Evolutionary conservation across 2,888 invertebrate genomes (phyloP).

Genomic region (Busseola fusca): DNA sequence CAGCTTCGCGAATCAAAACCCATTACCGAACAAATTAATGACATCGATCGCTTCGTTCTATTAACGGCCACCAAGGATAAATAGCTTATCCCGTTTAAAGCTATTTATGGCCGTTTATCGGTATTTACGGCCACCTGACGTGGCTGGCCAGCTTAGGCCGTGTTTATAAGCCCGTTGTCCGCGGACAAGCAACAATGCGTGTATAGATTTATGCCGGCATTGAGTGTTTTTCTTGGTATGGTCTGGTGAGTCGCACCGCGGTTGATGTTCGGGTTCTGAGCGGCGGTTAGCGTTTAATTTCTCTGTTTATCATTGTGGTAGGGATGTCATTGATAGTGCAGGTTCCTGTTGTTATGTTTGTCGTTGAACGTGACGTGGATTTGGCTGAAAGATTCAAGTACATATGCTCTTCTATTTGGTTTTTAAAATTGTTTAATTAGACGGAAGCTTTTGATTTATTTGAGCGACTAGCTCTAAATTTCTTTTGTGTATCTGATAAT

Average conservation of each 20-base stretch:
- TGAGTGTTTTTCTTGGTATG: constrained; percentile 79
- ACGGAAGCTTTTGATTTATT: neutral
- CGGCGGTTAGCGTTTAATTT: constrained; percentile 43
- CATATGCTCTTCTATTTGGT: constrained; percentile 15
- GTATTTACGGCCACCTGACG: constrained; percentile 73
- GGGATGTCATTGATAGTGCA: constrained; percentile 27
- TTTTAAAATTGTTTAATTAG: constrained; percentile 14
- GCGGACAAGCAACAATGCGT: constrained; percentile 68
- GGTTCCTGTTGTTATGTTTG: constrained; percentile 25
- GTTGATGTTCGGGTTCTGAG: constrained; percentile 18
- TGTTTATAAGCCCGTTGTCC: constrained; percentile 76
- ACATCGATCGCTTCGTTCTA: constrained; percentile 66
- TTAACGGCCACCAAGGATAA: constrained; percentile 64
- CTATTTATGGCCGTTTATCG: constrained; percentile 65
- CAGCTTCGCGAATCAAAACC: constrained; percentile 52
- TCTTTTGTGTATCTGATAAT: neutral
- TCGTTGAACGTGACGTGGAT: constrained; percentile 33
- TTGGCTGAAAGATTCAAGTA: constrained; percentile 32
- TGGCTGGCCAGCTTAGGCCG: constrained; percentile 66
- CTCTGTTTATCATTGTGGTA: constrained; percentile 20
- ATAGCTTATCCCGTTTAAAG: constrained; percentile 68
- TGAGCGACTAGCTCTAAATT: neutral
- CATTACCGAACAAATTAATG: constrained; percentile 72
- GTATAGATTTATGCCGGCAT: constrained; percentile 77
- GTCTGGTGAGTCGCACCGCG: constrained; percentile 61